phyloP scores from a whole-genome alignment of 2,888 invertebrate genomes.

The Polydrusus tereticollis region DNA sequence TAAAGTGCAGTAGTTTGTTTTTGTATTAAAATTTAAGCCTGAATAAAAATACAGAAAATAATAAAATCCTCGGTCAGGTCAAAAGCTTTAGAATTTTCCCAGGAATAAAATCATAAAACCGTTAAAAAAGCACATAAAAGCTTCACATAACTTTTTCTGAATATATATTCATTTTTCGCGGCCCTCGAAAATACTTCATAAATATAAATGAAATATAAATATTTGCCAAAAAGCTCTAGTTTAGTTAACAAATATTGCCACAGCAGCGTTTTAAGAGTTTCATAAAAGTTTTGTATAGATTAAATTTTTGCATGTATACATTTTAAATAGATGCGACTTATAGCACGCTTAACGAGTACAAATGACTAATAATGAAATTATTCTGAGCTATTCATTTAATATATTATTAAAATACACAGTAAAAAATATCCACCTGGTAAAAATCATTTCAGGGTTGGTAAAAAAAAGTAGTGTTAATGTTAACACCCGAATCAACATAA shows the following conservation, averaged over 20 bases:
- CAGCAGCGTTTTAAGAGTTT: slow-evolving; percentile 5
- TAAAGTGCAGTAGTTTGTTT: not conserved
- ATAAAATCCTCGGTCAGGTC: not conserved
- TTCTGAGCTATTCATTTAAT: too few species aligned
- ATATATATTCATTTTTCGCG: slow-evolving; percentile 12
- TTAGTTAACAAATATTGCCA: slow-evolving; percentile 10
- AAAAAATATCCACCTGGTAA: too few species aligned
- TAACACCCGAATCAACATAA: too few species aligned
- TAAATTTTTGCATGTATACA: not conserved
- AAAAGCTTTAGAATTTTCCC: slow-evolving; percentile 6
- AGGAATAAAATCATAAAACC: slow-evolving; percentile 4
- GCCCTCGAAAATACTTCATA: slow-evolving; percentile 12
- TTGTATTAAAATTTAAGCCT: not conserved
- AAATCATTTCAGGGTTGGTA: too few species aligned
- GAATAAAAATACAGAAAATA: not conserved
- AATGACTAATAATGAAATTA: too few species aligned
- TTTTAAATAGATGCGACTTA: too few species aligned
- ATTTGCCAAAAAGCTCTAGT: slow-evolving; percentile 12
- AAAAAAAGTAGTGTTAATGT: too few species aligned
- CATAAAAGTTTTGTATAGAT: not conserved
- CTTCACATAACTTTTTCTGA: not conserved
- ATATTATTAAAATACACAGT: too few species aligned
- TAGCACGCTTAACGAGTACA: too few species aligned
- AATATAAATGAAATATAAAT: slow-evolving; percentile 21
- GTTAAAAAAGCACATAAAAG: slow-evolving; percentile 3